A percentile compares a stretch with the other conserved stretches of the same genome.
These are phyloP conservation scores for Temnopleurus reevesii DNA, from an alignment of 53 echinoderm and acorn worm genomes.

Conservation along the genomic window DNA sequence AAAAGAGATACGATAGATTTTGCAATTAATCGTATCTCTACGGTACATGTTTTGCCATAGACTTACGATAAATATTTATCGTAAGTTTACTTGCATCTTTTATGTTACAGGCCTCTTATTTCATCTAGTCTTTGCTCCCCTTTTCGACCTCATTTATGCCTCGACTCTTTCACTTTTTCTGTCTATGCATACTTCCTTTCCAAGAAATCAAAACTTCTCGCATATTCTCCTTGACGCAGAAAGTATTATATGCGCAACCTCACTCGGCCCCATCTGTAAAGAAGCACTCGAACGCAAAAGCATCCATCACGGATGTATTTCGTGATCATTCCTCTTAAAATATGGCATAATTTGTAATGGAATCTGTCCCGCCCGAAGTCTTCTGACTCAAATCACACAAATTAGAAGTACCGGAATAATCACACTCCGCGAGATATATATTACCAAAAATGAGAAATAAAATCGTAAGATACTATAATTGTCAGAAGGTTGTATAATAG, in stretches of 20 bases:
- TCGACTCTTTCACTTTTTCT: neutral
- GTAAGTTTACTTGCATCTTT: neutral
- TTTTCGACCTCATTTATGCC: neutral
- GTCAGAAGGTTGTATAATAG: too few species aligned
- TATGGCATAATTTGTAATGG: slow-evolving; percentile 29
- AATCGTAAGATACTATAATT: neutral
- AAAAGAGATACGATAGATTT: too few species aligned
- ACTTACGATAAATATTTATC: too few species aligned
- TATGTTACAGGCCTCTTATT: neutral
- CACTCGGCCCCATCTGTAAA: neutral
- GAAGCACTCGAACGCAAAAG: neutral
- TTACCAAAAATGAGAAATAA: neutral
- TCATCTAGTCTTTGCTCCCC: neutral
- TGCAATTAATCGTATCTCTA: too few species aligned
- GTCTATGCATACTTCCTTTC: too few species aligned
- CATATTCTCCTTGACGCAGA: neutral
- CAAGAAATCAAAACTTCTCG: neutral
- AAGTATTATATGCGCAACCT: neutral
- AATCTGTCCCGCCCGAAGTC: neutral
- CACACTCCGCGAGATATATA: too few species aligned
- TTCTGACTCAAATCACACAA: neutral
- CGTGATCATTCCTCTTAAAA: slow-evolving; percentile 9
- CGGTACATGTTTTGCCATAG: too few species aligned
- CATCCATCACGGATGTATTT: neutral
- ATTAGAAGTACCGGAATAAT: neutral